Evolutionary conservation across 2,113 vertebrate species (phyloP), one percentile per base, ranked within the genome.

Genomic region (Ptilorrhoa leucosticta): DNA sequence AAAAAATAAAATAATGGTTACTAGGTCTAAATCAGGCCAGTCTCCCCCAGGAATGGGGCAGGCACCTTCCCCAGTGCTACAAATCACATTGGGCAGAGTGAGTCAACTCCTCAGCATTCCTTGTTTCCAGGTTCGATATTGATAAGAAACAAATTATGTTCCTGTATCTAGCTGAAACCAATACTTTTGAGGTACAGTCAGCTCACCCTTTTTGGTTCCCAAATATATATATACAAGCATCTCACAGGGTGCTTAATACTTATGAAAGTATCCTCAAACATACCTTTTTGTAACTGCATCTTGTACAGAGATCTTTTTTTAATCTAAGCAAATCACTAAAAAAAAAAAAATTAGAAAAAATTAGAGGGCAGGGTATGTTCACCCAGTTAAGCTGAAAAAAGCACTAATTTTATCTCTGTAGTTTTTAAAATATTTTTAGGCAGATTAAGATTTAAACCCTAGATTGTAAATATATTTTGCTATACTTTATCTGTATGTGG

Each of bases 361-460:
- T 95, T 98, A 98, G 96, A 97, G 98, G 98, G 98, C 98, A 98
- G 98, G 98, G 97, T 98, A 94, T 98, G 97, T 98, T 97, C 98
- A 99, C 98, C 98, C 98, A 98, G 93, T 98, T 98, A 98, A 99
- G 98, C 98, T 98, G 98, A 99, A 98, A 98, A 98, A 98, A 98
- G 99, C 99, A 99, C 99, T 99, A 99, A 99, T 99, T 99, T 98
- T 99, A 98, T 98, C 98, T 97, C 97, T 98, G 98, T 98, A 98
- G 98, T 98, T 98, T 97, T 97, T 96, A 66, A 98, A 96, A 98
- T 94, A 98, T 98, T 98, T 98, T 98, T 99, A 98, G 97, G 98
- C 97, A 98, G 98, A 98, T 98, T 96, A 97, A 98, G 98, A 98
- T 97, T 98, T 98, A 98, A 99, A 98, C 97, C 96, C 96, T 98